Evolutionary conservation across 2,888 invertebrate genomes (phyloP), one percentile per base, ranked within the genome.

Genomic region (Alcis repandata): DNA sequence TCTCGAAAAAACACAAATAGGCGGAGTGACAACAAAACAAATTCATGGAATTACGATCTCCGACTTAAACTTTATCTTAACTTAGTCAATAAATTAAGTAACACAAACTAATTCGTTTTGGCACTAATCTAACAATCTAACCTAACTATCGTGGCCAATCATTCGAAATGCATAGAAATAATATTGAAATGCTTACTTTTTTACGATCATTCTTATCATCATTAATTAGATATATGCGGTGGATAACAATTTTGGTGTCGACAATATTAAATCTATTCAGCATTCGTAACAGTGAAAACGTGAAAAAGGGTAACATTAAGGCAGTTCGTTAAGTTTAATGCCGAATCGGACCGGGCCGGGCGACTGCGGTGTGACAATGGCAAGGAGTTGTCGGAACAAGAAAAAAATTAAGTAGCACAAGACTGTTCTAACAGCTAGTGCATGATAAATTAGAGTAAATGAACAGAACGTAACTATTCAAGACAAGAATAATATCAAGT

Each of bases 81-180:
- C 73, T 75, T 79, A 88, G 82, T 76, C 72, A 90, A 91, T 92
- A 92, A 91, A 89, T 91, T 90, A 92, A 90, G 88, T 89, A 90
- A 91, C 87, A 84, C 83, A 84, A 83, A 82, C 80, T 77, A 74
- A 76, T 78, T 71, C 79, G 81, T 90, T 65, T 92, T 92, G 92
- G 92, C 92, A 92, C 92, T 91, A 90, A 76, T 80, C 89, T 90
- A 90, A 87, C 84, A 41, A 48, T 20, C 67, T 76, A 74, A 51
- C 46, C 58, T 15, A 52, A 1, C 74, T 86, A 82, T 75, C 69
- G 74, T 75, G 74, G 70, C 73, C 79, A 76, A 71, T 71, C 9
- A 69, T 76, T 69, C 64, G 72, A 85, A 85, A 85, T 85, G 85
- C 85, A 80, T 74, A 67, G 62, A 73, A 72, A 75, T 72, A 75